These are phyloP conservation scores for Bombyx huttoni DNA, from an alignment of 2,888 invertebrate genomes.

Conservation along the genomic window DNA sequence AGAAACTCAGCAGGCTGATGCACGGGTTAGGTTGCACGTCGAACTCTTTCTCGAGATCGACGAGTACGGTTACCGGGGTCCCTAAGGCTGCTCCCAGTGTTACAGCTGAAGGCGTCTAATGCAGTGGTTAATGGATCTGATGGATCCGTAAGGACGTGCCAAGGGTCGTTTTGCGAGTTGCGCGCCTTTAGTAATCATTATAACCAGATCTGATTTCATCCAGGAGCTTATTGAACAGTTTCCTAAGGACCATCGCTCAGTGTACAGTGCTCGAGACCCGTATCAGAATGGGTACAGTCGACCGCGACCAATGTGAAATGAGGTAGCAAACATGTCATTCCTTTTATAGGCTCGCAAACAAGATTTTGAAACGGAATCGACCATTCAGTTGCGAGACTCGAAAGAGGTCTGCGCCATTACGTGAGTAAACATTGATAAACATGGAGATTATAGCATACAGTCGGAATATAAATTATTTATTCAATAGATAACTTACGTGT, in stretches of 20 bases:
- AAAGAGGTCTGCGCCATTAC: background rate
- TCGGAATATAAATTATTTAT: background rate
- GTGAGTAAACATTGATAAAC: background rate
- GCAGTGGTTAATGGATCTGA: no score
- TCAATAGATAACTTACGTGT: background rate
- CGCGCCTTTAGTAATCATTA: no score
- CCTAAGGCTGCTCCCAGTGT: no score
- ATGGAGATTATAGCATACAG: background rate
- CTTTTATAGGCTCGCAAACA: background rate
- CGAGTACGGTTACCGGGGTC: no score
- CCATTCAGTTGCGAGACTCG: background rate
- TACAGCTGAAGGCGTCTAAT: no score
- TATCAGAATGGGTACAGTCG: background rate
- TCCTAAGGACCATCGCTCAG: background rate
- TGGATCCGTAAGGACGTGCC: no score
- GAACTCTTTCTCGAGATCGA: no score
- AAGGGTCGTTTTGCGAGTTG: no score
- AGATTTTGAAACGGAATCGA: background rate
- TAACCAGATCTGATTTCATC: background rate
- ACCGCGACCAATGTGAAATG: background rate
- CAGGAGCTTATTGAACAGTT: background rate
- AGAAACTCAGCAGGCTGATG: no score
- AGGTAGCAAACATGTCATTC: background rate
- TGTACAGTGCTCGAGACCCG: background rate
- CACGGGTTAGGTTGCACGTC: no score